Evolutionary conservation across 1,140 invertebrate species (phyloP), one percentile per base, ranked within the genome.

Genomic region (Drosophila kanapiae): DNA sequence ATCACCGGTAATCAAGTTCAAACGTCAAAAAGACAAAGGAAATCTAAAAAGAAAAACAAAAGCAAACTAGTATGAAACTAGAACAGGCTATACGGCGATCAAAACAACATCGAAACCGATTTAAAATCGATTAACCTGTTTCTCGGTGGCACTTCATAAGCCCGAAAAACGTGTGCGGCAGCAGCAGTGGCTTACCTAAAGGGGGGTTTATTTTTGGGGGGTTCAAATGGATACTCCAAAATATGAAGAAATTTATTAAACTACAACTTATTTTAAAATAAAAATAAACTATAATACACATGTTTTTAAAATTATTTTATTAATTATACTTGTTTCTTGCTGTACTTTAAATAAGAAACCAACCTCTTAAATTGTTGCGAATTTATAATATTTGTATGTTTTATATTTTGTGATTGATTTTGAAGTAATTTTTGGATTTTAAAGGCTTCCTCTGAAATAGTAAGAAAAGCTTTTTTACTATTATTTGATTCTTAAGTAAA

Each of bases 51-150:
- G 60, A 63, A 80, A 75, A 54, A 62, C 70, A 43, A 45, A 80
- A 59, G 35, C 51, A 68, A 60, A 60, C 69, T 60, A 69, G 70
- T 76, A 82, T 67, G 74, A 90, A 90, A 90, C 74, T 84, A 88
- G 81, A 85, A 82, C 75, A 79, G 47, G 37, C 49, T 47, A 31
- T 51, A 63, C 42, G 79, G 78, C 78, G 85, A 90, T 90, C 85
- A 90, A 90, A 91, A 90, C 60, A 91, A 90, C 85, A 90, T 90
- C 82, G 88, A 91, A 85, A 91, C 71, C 88, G 90, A 91, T 91
- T 91, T 91, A 91, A 91, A 91, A 91, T 91, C 88, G 88, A 91
- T 91, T 91, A 91, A 91, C 88, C 84, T 90, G 85, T 90, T 90
- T 90, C 85, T 82, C 76, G 58, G 54, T 82, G 85, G 81, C 85